Conservation (phyloP, 2,888 invertebrate species). For the Euzophera pinguis region DNA sequence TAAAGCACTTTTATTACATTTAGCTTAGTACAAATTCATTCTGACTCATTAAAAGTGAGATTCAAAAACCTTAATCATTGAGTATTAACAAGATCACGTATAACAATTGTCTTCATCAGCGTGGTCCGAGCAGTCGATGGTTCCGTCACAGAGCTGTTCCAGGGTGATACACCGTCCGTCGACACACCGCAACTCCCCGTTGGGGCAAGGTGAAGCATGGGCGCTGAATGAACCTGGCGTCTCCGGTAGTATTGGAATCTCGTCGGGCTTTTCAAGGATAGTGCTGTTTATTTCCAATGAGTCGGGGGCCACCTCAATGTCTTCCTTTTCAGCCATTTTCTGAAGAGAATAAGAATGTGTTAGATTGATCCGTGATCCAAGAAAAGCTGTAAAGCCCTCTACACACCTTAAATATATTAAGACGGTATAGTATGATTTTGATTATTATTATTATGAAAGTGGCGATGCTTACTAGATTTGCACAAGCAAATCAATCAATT, state of each 20-base stretch:
- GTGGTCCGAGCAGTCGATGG: conserved; percentile 81
- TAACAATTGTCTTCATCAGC: conserved; percentile 83
- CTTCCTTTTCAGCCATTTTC: conserved; percentile 45
- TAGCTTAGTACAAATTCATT: background rate
- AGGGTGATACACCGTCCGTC: conserved; percentile 83
- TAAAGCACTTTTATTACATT: too few relatives aligned
- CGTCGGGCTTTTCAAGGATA: conserved; percentile 28
- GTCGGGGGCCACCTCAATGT: conserved; percentile 23
- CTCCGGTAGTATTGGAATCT: conserved; percentile 18
- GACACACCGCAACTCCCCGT: conserved; percentile 80
- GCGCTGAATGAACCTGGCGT: conserved; percentile 35
- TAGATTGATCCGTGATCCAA: background rate
- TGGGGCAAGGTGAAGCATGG: conserved; percentile 72
- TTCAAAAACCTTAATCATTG: background rate
- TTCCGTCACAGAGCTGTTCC: conserved; percentile 81
- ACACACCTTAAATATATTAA: too few relatives aligned
- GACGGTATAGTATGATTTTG: too few relatives aligned
- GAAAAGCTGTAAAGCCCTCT: too few relatives aligned
- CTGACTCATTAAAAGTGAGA: background rate
- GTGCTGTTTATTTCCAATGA: conserved; percentile 39
- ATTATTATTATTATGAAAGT: too few relatives aligned
- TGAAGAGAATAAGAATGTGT: conserved; percentile 26
- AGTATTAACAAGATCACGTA: conserved; percentile 49
- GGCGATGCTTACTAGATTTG: too few relatives aligned
- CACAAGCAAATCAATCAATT: too few relatives aligned